Conservation (phyloP, 2,113 vertebrate species). For the Ploceus nigricollis region DNA sequence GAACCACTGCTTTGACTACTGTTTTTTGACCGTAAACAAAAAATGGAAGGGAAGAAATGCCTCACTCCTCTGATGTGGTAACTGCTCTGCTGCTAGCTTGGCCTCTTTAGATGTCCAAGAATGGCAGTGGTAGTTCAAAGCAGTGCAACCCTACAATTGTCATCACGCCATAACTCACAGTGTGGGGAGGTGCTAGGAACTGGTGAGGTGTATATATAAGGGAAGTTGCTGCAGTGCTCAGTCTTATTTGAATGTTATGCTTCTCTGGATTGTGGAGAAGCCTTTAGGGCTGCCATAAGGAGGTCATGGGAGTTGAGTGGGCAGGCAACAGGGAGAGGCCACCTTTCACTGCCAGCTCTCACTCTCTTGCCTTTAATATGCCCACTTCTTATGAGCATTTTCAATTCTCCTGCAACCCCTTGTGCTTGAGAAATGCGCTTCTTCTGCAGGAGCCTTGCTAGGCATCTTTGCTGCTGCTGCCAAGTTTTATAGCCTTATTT, state of each 20-base stretch:
- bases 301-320: neutral
- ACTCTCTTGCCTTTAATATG: neutral
- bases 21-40: neutral
- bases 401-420: neutral
- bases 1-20: neutral
- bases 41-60: neutral
- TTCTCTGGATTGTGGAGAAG: neutral
- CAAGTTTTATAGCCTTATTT: constrained; percentile 28
- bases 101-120: neutral
- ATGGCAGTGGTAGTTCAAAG: neutral
- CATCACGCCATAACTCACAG: neutral
- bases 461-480: neutral
- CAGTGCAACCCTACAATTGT: neutral
- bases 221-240: neutral
- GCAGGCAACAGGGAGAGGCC: neutral
- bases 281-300: neutral
- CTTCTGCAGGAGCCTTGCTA: neutral
- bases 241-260: neutral
- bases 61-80: neutral
- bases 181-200: neutral
- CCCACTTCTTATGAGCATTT: neutral
- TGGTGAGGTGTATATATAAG: neutral
- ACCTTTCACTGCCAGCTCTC: neutral
- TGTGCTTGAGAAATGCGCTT: neutral
- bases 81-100: neutral